Percentiles rank a stretch among this genome's conserved stretches.
Evolutionary conservation across 1,140 invertebrate species (phyloP).

Genomic region (Drosophila lowei): DNA sequence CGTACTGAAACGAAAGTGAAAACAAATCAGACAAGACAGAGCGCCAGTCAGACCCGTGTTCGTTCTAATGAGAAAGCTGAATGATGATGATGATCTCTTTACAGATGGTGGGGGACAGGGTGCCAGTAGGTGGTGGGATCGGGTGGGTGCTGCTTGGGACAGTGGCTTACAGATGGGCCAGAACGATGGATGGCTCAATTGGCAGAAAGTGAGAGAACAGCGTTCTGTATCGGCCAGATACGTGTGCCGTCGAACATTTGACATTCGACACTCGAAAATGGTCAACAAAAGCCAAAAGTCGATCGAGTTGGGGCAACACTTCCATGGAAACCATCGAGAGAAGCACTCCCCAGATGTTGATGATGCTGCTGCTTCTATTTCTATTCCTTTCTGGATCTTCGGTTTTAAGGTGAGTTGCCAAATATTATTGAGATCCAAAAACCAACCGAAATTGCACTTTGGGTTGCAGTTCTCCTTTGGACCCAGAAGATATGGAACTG

Average conservation of each 20-base stretch:
- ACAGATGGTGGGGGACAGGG: not conserved
- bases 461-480: slow-evolving; percentile 44
- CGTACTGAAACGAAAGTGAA: slow-evolving; percentile 70
- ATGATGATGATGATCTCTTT: slow-evolving; percentile 45
- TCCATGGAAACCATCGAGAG: slow-evolving; percentile 66
- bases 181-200: slow-evolving; percentile 55
- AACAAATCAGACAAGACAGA: slow-evolving; percentile 32
- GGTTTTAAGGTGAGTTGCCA: slow-evolving; percentile 45
- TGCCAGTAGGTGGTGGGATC: not conserved
- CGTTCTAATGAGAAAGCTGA: slow-evolving; percentile 72
- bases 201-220: slow-evolving; percentile 56
- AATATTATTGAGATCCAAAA: no score
- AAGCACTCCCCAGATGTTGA: slow-evolving; percentile 46
- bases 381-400: slow-evolving; percentile 29
- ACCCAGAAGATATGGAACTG: slow-evolving; percentile 49
- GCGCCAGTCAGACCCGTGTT: slow-evolving; percentile 27
- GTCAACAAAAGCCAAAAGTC: slow-evolving; percentile 70
- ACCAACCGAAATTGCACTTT: not conserved
- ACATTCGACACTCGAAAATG: slow-evolving; percentile 1
- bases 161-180: slow-evolving; percentile 29
- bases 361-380: slow-evolving; percentile 38
- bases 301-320: slow-evolving; percentile 58
- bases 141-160: no score
- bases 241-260: slow-evolving; percentile 42
- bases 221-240: slow-evolving; percentile 55